Conservation (phyloP, 2,113 vertebrate genomes). For the Nipponia nippon region DNA sequence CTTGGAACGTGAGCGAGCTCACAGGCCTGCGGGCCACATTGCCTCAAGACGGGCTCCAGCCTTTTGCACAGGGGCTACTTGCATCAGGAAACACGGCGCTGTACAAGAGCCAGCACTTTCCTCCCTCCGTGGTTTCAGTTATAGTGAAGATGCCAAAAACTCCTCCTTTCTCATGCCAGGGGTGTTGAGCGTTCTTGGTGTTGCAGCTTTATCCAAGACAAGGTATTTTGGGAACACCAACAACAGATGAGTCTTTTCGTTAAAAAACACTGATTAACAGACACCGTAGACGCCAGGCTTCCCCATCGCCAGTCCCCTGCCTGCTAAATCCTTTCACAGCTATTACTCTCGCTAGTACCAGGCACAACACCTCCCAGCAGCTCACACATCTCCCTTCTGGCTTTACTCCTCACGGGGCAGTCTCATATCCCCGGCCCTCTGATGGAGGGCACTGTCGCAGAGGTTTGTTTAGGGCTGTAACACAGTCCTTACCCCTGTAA, state of each 20-base stretch:
- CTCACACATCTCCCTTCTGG: not conserved
- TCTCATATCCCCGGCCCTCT: fast-evolving
- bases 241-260: not conserved
- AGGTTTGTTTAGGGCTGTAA: too few species aligned
- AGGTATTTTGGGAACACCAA: not conserved
- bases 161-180: fast-evolving
- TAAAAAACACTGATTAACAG: not conserved
- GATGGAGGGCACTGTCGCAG: fast-evolving
- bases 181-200: not conserved
- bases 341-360: not conserved
- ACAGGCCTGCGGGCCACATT: fast-evolving
- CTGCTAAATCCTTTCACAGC: not conserved
- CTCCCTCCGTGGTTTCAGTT: not conserved
- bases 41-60: fast-evolving
- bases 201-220: not conserved
- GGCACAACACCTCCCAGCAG: not conserved
- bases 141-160: not conserved
- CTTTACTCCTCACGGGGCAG: not conserved
- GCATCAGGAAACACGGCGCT: fast-evolving
- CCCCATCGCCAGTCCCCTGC: not conserved
- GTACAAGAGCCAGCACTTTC: not conserved
- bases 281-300: not conserved
- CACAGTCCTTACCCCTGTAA: not conserved
- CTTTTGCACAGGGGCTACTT: not conserved
- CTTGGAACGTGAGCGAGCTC: fast-evolving